Base-by-base conservation (phyloP, 2,113 vertebrate species). In the Mustela lutreola region DNA sequence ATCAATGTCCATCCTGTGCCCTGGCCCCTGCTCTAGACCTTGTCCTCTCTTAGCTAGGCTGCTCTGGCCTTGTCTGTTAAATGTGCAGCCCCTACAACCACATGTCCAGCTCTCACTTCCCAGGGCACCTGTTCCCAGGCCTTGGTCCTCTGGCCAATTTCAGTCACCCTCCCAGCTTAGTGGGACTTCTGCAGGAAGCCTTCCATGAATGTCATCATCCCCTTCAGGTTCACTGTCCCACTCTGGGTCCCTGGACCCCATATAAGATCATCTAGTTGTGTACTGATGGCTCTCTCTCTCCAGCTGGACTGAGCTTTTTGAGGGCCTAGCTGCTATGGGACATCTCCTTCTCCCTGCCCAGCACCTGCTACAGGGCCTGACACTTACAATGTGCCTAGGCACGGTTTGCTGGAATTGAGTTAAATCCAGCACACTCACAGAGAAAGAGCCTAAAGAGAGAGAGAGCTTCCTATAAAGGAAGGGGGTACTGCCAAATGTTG, bases 1-100 rank as follows among this genome's bases (percentile, higher is more conserved):
- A 12, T 53, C 1, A 0, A 2, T 21, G 2, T 2, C 8, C 26
- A n/a, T 1, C 62, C 48, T 10, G 0, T 6, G 8, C 7, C 2
- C 67, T 11, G 5, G 2, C 11, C 22, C 48, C 53, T 93, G 33
- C 26, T 16, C 39, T 33, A 6, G n/a, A 4, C 33, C 31, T 36
- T 0, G 4, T 26, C 19, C 7, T 19, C 15, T 53, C 42, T 33
- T 63, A 39, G 45, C 26, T 73, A 4, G 65, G 60, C 70, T 39
- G 58, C 28, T 6, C 11, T 26, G 11, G n/a, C 5, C 42, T 7
- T 76, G 22, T 28, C 19, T n/a, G 19, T 18, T n/a, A 11, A 21
- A 11, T 11, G 1, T 19, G 42, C 8, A 22, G 33, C 7, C 31
- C 22, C 4, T 33, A 31, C 0, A 2, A 2, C 0, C 2, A 7